Evolutionary conservation across 2,113 vertebrate species (phyloP), one percentile per base, ranked within the genome.

Genomic region (Rhizomys pruinosus): DNA sequence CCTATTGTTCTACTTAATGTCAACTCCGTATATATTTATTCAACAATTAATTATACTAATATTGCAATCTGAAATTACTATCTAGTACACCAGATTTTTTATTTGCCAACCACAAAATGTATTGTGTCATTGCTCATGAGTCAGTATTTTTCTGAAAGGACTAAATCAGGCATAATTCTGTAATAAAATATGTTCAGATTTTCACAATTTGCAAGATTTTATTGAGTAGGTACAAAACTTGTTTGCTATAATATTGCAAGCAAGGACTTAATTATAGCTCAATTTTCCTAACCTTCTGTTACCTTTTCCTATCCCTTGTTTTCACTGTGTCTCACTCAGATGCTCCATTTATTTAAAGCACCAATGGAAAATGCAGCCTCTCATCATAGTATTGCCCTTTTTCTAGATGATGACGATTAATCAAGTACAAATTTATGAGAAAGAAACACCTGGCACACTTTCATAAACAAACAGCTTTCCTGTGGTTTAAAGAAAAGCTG

Each of bases 341-440:
- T 81, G 23, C 6, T 81, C 7, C 80, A 37, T 63, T 81, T 68
- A 90, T 88, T 89, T 90, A 74, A 92, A 66, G 7, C 91, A 32
- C 80, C 86, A 37, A 64, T 85, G 52, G 52, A 64, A 96, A 94
- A 84, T 63, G 44, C 59, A 95, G 69, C 32, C 63, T 95, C 68
- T 89, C 87, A 85, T 93, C 89, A 57, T 82, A 34, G 59, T 73
- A 37, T 89, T 95, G 42, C 84, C 72, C 23, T 89, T 84, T 89
- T 76, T 74, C 98, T 97, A 73, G 90, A 93, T 98, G 98, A 98
- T 98, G 98, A 98, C 95, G 95, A 97, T 98, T 98, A 98, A 98
- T 98, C 97, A 98, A 98, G 99, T 99, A 96, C 0, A 8, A 93
- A 98, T 99, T 98, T 98, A 98, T 99, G 98, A 98, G 98, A 97